Conservation (phyloP, 2,113 vertebrate species). For the Fregata magnificens region DNA sequence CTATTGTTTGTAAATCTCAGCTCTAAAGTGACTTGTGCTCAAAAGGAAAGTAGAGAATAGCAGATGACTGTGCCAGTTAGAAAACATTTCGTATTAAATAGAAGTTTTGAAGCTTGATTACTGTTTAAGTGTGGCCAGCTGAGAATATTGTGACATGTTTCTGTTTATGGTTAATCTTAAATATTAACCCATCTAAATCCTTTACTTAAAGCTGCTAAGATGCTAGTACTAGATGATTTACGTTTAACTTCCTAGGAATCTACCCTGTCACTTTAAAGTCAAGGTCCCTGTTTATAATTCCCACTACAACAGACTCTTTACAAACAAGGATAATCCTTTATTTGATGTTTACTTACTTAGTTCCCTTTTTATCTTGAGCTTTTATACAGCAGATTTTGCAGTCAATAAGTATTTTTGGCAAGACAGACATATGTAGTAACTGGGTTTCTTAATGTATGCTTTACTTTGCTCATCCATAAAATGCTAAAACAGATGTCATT, state of each 20-base stretch:
- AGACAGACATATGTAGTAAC: neutral
- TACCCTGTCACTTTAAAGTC: neutral
- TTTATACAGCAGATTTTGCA: neutral
- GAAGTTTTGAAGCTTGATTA: neutral
- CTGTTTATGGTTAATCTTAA: neutral
- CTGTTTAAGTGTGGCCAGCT: neutral
- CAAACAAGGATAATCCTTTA: neutral
- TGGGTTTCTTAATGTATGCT: neutral
- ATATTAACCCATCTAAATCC: neutral
- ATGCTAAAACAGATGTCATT: neutral
- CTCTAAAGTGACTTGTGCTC: neutral
- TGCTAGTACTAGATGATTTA: neutral
- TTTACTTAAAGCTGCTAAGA: neutral
- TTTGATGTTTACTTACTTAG: neutral
- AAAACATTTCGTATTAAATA: neutral
- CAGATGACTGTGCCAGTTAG: neutral
- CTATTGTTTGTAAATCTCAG: neutral
- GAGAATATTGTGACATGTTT: neutral
- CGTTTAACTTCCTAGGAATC: neutral
- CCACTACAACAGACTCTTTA: neutral
- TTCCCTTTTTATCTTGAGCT: neutral
- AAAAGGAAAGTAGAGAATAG: neutral
- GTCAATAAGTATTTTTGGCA: neutral
- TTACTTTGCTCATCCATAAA: neutral
- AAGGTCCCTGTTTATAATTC: neutral